Conservation (phyloP, 2,888 invertebrate species). For the Cyclophora punctaria region DNA sequence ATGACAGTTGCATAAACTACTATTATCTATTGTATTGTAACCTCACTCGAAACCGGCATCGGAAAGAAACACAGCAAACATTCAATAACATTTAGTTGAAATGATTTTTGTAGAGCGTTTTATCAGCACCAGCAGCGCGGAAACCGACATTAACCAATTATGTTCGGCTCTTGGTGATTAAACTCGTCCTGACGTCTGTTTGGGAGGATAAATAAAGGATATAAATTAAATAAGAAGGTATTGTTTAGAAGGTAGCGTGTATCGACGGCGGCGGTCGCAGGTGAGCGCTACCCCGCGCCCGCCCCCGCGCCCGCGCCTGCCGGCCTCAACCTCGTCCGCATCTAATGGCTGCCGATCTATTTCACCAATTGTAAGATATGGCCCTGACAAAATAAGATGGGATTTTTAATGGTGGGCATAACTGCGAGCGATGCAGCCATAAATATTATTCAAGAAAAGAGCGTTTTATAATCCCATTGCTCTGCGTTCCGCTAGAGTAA, state of each 20-base stretch:
- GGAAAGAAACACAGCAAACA: no score
- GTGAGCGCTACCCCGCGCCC: slow-evolving; percentile 19
- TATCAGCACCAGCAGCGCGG: no score
- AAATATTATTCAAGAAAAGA: no score
- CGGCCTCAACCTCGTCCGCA: not conserved
- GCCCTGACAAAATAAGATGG: slow-evolving; percentile 45
- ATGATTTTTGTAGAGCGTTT: no score
- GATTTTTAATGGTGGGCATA: slow-evolving; percentile 36
- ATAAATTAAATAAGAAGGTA: slow-evolving; percentile 26
- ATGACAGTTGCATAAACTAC: no score
- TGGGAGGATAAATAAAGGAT: slow-evolving; percentile 34
- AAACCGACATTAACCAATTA: slow-evolving; percentile 37
- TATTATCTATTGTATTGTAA: no score
- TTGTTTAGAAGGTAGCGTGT: slow-evolving; percentile 13
- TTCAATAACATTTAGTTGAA: no score
- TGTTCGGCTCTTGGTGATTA: slow-evolving; percentile 35
- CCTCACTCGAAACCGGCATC: no score
- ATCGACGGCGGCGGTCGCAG: slow-evolving; percentile 27
- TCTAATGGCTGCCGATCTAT: slow-evolving; percentile 42
- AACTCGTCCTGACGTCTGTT: slow-evolving; percentile 15
- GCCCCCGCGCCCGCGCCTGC: slow-evolving; percentile 8
- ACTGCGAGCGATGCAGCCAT: no score
- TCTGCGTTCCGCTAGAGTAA: no score
- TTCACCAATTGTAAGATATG: slow-evolving; percentile 46
- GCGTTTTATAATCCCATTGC: no score